Percentiles rank a stretch among this genome's conserved stretches.
Conservation (phyloP, 2,113 vertebrate species). For the Chloropsis hardwickii region DNA sequence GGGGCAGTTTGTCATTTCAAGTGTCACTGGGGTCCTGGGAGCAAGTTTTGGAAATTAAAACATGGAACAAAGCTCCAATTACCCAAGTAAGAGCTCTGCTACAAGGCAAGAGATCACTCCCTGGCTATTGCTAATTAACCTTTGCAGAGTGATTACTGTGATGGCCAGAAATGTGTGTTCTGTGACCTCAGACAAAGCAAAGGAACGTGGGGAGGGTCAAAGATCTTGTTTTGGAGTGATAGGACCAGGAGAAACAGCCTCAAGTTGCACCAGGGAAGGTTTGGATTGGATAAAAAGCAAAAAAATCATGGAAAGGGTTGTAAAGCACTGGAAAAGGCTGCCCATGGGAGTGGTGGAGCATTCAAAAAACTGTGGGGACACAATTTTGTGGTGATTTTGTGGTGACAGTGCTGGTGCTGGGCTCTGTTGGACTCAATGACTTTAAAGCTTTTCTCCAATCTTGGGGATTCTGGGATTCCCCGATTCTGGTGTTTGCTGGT, state of each 20-base stretch:
- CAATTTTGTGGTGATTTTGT: not conserved
- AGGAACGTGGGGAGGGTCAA: not conserved
- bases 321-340: not conserved
- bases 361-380: not conserved
- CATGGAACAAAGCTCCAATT: not conserved
- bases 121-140: not conserved
- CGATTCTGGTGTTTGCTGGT: rapidly evolving
- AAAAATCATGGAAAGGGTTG: rapidly evolving
- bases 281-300: not conserved
- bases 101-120: not conserved
- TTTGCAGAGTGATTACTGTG: not conserved
- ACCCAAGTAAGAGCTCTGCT: not conserved
- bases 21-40: not conserved
- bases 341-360: not conserved
- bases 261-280: not conserved
- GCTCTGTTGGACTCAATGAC: not conserved
- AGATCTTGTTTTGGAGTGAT: not conserved
- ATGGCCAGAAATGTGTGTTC: not conserved
- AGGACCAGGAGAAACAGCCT: not conserved
- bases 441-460: not conserved
- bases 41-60: not conserved
- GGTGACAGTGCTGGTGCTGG: not conserved
- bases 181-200: not conserved
- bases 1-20: not conserved
- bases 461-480: not conserved